A percentile compares a stretch with the other conserved stretches of the same genome.
Evolutionary conservation across 2,797 vertebrate genomes (phyloP).

Genomic region (Odontamblyopus lacepedii): DNA sequence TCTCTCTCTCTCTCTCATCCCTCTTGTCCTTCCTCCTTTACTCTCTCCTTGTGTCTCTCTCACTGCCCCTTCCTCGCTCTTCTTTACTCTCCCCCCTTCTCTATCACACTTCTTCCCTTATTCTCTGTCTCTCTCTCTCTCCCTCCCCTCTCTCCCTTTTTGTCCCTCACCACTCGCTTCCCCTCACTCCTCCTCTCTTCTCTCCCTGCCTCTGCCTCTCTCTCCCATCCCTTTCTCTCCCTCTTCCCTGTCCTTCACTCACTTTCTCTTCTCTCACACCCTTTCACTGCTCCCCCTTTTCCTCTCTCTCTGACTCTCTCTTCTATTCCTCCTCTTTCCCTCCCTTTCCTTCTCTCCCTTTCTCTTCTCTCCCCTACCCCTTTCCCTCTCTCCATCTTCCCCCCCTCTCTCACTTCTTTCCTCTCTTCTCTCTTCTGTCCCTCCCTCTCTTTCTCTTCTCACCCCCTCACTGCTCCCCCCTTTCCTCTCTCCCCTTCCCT

Average conservation of each 20-base stretch:
- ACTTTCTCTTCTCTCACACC: too few relatives aligned
- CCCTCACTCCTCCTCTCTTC: too few relatives aligned
- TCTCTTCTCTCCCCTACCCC: background rate
- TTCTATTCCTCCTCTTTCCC: background rate
- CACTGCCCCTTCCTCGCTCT: background rate
- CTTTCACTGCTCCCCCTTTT: too few relatives aligned
- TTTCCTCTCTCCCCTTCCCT: too few relatives aligned
- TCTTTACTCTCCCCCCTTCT: background rate
- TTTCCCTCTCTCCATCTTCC: background rate
- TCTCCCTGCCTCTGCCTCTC: background rate
- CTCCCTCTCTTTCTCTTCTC: too few relatives aligned
- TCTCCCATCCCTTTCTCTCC: background rate
- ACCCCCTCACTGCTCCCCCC: too few relatives aligned
- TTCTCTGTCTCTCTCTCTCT: too few relatives aligned
- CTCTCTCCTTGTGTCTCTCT: background rate
- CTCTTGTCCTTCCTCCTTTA: background rate
- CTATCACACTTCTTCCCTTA: too few relatives aligned
- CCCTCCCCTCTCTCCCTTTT: too few relatives aligned
- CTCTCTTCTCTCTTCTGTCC: too few relatives aligned
- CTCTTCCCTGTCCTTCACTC: too few relatives aligned
- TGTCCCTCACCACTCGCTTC: background rate
- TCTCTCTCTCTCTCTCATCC: background rate
- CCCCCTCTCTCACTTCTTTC: too few relatives aligned
- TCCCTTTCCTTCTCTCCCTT: background rate
- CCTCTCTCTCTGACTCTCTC: background rate